These are phyloP conservation scores for Bombus terrestris DNA, from an alignment of 1,140 invertebrate species.

Conservation along the genomic window DNA sequence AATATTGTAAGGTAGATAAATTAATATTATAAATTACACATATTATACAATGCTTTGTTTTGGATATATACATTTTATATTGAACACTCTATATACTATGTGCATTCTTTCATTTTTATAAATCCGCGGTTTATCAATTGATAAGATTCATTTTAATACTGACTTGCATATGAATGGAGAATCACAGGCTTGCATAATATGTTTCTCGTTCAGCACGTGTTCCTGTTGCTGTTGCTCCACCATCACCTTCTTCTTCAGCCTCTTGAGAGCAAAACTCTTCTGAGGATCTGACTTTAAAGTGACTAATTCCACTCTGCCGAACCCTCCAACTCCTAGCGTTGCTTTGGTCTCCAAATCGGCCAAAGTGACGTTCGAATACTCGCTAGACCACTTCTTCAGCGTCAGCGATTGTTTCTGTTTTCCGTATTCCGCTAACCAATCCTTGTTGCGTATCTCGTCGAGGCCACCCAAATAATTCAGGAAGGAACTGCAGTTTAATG, in stretches of 20 bases:
- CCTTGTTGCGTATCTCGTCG: conserved; percentile 78
- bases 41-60: background rate
- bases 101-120: too few species aligned
- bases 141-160: background rate
- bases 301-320: conserved; percentile 95
- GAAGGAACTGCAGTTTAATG: conserved; percentile 78
- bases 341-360: conserved; percentile 91
- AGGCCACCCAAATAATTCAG: conserved; percentile 83
- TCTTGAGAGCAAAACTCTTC: conserved; percentile 93
- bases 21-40: background rate
- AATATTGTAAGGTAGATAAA: too few species aligned
- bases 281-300: conserved; percentile 82
- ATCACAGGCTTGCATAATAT: conserved; percentile 92
- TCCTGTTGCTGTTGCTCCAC: conserved; percentile 96
- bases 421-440: conserved; percentile 78
- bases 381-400: conserved; percentile 74
- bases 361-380: conserved; percentile 87
- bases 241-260: conserved; percentile 95
- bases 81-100: too few species aligned
- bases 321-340: conserved; percentile 96
- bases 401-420: conserved; percentile 77
- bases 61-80: too few species aligned
- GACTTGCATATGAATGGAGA: conserved; percentile 93
- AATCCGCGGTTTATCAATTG: background rate
- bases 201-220: conserved; percentile 96